Evolutionary conservation across 1,140 invertebrate genomes (phyloP).

Genomic region (Brachionus plicatilis): DNA sequence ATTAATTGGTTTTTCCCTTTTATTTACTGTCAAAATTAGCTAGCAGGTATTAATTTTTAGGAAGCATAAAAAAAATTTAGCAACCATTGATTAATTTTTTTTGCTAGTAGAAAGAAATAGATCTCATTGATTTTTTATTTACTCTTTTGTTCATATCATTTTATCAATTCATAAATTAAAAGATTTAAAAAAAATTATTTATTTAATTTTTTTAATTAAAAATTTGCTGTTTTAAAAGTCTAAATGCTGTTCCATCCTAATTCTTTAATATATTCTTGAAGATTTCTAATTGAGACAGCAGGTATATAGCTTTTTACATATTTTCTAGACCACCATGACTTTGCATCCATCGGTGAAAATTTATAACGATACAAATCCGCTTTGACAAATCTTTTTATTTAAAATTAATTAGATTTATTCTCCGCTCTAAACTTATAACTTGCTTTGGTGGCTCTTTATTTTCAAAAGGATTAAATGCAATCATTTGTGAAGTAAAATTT

Average conservation of each 20-base stretch:
- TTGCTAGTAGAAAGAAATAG: too few relatives aligned
- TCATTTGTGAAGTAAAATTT: slow-evolving; percentile 46
- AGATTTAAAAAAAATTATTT: too few relatives aligned
- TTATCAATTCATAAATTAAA: too few relatives aligned
- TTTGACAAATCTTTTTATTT: not conserved
- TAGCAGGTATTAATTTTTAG: too few relatives aligned
- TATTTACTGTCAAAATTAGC: too few relatives aligned
- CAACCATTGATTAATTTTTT: too few relatives aligned
- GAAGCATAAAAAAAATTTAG: too few relatives aligned
- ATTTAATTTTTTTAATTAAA: too few relatives aligned
- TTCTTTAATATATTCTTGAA: not conserved
- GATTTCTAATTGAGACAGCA: not conserved
- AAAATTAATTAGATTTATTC: not conserved
- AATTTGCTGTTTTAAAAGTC: too few relatives aligned
- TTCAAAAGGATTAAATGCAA: slow-evolving; percentile 54
- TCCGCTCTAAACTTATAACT: slow-evolving; percentile 39
- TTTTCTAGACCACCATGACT: slow-evolving; percentile 25
- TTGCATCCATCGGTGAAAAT: not conserved
- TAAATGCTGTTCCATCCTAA: not conserved
- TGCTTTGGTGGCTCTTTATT: slow-evolving; percentile 52
- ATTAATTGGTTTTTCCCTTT: too few relatives aligned
- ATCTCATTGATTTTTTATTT: too few relatives aligned
- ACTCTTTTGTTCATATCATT: too few relatives aligned
- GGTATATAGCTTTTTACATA: slow-evolving; percentile 2
- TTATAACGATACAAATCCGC: slow-evolving; percentile 9